Evolutionary conservation across 2,888 invertebrate species (phyloP), one percentile per base, ranked within the genome.

Genomic region (Dryadula phaetusa): DNA sequence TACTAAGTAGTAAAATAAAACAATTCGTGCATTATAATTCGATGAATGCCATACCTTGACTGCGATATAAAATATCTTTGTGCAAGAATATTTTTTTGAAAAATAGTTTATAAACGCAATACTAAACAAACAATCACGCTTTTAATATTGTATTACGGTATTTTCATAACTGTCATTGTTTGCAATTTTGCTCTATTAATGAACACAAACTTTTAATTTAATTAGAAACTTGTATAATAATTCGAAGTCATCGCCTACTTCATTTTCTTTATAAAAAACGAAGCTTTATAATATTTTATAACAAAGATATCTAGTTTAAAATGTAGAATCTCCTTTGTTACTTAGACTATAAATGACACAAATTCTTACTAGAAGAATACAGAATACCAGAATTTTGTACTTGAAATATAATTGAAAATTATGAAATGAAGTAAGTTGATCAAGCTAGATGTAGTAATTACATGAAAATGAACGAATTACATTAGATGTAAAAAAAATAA

Each of bases 251-350:
- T 28, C 16, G 8, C 16, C 8, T 0, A 52, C 8, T 28, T 32
- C 0, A 28, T 28, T 16, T 52, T 52, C 52, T 16, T 16, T 3
- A 16, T 0, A 0, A 52, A 12, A 32, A 52, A 28, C 52, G 28
- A 52, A 52, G 28, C 52, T 32, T 52, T 52, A 20, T 28, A 32
- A 32, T 28, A 52, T 52, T 52, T 52, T 52, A 28, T 16, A 52
- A 52, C 16, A 28, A 28, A 52, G 16, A 16, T 28, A 52, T 52
- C 52, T 52, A 28, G 52, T 52, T 28, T 28, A 52, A 52, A 28
- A 52, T 28, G 28, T n/a, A 52, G 52, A 49, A 49, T 28, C n/a
- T 52, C 52, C n/a, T 52, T 28, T 28, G 52, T 52, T 28, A 28
- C 8, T 28, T 16, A 28, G 28, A 28, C 52, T 52, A 25, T 49